phyloP scores from a whole-genome alignment of 2,113 vertebrate species.

The Athene noctua region DNA sequence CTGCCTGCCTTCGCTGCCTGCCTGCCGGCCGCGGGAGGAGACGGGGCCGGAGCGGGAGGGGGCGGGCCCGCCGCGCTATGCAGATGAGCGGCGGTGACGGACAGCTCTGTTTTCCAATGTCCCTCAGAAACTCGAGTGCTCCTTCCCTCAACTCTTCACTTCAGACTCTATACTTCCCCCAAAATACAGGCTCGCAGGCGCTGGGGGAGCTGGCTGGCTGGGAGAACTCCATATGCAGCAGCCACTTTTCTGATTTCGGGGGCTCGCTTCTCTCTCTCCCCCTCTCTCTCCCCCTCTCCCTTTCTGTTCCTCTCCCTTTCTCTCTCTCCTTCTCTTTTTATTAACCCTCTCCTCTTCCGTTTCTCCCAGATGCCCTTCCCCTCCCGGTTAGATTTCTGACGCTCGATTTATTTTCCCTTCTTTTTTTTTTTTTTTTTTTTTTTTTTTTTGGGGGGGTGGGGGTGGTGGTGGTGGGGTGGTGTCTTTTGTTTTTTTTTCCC shows the following conservation, averaged over 20 bases:
- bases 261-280: neutral
- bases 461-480: no score
- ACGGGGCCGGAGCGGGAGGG: conserved; percentile 45
- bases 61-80: conserved; percentile 87
- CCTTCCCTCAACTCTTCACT: conserved; percentile 90
- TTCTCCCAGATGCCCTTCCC: neutral
- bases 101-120: conserved; percentile 93
- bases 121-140: conserved; percentile 88
- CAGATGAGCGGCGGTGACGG: conserved; percentile 92
- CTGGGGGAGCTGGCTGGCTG: conserved; percentile 85
- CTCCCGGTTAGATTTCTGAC: neutral
- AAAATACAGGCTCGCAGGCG: conserved; percentile 80
- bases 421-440: no score
- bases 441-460: no score
- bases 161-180: conserved; percentile 72
- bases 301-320: neutral
- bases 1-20: neutral
- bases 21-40: conserved; percentile 33
- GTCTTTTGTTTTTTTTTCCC: neutral
- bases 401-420: conserved; percentile 2
- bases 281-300: neutral
- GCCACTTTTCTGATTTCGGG: conserved; percentile 77
- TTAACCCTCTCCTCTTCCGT: conserved; percentile 14
- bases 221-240: conserved; percentile 74
- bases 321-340: neutral